phyloP scores from a whole-genome alignment of 2,888 invertebrate species.

The Cantharis flavilabris region DNA sequence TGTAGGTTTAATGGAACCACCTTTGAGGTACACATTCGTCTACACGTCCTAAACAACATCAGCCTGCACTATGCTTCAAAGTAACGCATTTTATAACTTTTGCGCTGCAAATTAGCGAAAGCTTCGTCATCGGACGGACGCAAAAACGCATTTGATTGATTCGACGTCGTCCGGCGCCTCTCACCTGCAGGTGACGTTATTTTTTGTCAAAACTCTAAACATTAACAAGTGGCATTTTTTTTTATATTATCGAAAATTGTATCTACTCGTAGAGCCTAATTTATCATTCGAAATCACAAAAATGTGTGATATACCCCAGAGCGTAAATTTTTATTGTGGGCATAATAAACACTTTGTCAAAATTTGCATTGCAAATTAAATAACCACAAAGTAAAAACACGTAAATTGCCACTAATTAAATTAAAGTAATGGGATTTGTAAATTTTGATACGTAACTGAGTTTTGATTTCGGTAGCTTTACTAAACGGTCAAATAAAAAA shows the following conservation, averaged over 20 bases:
- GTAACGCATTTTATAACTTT: background rate
- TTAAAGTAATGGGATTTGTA: background rate
- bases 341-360: slow-evolving; percentile 3
- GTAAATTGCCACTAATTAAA: background rate
- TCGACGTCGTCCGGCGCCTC: background rate
- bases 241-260: background rate
- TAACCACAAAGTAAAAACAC: background rate
- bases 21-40: background rate
- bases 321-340: background rate
- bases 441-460: background rate
- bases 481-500: background rate
- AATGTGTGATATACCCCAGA: background rate
- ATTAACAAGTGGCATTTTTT: background rate
- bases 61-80: background rate
- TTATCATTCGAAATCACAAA: background rate
- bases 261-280: background rate
- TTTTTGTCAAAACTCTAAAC: background rate
- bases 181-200: background rate
- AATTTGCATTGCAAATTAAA: slow-evolving; percentile 2
- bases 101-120: background rate
- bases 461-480: background rate
- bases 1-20: background rate
- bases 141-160: background rate
- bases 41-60: background rate
- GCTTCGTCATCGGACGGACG: background rate